These are phyloP conservation scores for Apostichopus californicus DNA, from an alignment of 35 echinoderm and acorn worm genomes.

Conservation along the genomic window DNA sequence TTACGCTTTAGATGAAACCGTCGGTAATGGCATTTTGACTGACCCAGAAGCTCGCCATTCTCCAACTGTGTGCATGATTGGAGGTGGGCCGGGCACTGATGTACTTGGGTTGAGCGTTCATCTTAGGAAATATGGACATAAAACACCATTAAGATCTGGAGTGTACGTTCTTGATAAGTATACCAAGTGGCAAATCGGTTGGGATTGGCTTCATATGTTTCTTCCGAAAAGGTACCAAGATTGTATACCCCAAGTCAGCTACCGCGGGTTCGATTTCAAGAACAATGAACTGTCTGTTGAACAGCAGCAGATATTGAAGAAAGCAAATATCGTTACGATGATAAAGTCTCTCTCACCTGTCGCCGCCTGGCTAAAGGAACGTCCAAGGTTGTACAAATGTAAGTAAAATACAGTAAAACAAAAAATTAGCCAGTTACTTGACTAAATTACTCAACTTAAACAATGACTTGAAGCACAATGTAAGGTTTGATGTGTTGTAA, in stretches of 20 bases:
- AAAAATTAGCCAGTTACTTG: no score
- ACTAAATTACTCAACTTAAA: no score
- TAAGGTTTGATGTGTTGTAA: no score
- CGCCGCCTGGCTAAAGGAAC: slow-evolving; percentile 11
- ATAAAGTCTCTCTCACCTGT: slow-evolving; percentile 30
- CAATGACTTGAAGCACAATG: no score
- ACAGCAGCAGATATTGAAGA: background rate
- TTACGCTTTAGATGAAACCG: background rate
- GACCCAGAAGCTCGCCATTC: background rate
- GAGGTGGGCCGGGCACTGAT: slow-evolving; percentile 29
- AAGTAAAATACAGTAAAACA: background rate
- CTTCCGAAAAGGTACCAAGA: background rate
- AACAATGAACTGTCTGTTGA: background rate
- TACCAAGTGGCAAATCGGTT: background rate
- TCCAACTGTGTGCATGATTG: slow-evolving; percentile 4
- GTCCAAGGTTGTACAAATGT: background rate
- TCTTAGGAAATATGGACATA: background rate
- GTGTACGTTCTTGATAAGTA: slow-evolving; percentile 32
- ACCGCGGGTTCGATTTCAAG: background rate
- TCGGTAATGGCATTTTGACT: background rate
- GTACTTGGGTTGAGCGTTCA: background rate
- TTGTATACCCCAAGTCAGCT: background rate
- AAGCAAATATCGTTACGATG: slow-evolving; percentile 9
- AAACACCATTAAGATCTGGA: background rate
- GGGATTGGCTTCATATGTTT: background rate